Evolutionary conservation across 2,113 vertebrate species (phyloP).

Genomic region (Puntigrus tetrazona): DNA sequence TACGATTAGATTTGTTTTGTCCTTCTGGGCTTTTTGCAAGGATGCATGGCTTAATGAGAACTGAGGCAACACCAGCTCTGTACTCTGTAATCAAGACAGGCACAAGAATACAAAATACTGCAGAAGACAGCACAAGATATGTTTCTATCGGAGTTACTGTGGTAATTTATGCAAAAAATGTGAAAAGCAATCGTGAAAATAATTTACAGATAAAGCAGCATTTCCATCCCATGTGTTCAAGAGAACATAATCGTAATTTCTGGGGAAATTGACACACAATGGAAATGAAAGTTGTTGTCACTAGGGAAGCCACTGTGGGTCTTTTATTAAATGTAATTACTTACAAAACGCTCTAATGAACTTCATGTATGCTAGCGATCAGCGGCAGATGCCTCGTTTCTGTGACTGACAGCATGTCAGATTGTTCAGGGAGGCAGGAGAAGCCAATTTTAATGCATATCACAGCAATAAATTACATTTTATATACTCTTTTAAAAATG

Average conservation of each 20-base stretch:
- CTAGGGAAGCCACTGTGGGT: neutral
- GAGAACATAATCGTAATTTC: neutral
- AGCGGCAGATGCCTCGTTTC: neutral
- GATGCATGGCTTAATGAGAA: neutral
- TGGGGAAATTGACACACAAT: neutral
- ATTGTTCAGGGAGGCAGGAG: neutral
- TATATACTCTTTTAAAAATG: neutral
- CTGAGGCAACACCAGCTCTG: neutral
- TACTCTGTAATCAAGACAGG: slow-evolving; percentile 17
- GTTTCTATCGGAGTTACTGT: neutral
- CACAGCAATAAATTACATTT: neutral
- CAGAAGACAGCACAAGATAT: neutral
- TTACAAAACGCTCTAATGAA: slow-evolving; percentile 26
- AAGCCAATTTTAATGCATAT: neutral
- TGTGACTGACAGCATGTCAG: neutral
- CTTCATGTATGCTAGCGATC: neutral
- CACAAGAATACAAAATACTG: slow-evolving; percentile 1
- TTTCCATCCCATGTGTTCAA: slow-evolving; percentile 16
- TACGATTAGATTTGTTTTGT: slow-evolving; percentile 15
- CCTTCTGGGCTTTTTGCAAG: slow-evolving; percentile 21
- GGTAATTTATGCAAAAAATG: neutral
- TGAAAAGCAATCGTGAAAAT: slow-evolving; percentile 1
- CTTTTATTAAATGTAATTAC: slow-evolving; percentile 15
- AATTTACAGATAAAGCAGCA: neutral
- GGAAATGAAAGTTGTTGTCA: neutral